Evolutionary conservation across 2,797 vertebrate species (phyloP).

Genomic region (Sciurus carolinensis): DNA sequence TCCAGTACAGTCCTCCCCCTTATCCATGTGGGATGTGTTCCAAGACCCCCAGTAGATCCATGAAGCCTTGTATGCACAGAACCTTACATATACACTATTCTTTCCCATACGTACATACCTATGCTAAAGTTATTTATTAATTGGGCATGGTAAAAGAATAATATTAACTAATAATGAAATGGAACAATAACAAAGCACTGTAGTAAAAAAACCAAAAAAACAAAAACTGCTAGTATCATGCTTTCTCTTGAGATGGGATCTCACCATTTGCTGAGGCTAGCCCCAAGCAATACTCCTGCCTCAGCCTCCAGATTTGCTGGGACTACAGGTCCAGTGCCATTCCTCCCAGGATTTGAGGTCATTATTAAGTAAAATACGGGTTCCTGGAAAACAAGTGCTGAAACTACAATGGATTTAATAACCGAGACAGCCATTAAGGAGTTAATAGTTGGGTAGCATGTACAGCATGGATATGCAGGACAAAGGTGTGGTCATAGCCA

Average conservation of each 20-base stretch:
- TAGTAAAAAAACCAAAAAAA: too few relatives aligned
- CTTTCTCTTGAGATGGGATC: background rate
- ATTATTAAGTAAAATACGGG: background rate
- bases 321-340: background rate
- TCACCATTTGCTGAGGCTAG: background rate
- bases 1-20: background rate
- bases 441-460: too few relatives aligned
- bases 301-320: background rate
- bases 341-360: background rate
- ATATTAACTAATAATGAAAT: background rate
- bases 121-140: background rate
- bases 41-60: background rate
- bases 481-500: background rate
- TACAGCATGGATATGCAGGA: background rate
- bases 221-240: background rate
- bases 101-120: background rate
- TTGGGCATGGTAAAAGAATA: background rate
- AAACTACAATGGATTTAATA: background rate
- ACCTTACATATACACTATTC: background rate
- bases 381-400: background rate
- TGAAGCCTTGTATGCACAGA: background rate
- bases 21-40: too few relatives aligned
- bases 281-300: background rate
- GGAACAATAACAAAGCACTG: background rate
- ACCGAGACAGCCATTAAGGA: background rate